These are phyloP conservation scores for Ormyrus rosae DNA, from an alignment of 2,888 invertebrate species.

Conservation along the genomic window DNA sequence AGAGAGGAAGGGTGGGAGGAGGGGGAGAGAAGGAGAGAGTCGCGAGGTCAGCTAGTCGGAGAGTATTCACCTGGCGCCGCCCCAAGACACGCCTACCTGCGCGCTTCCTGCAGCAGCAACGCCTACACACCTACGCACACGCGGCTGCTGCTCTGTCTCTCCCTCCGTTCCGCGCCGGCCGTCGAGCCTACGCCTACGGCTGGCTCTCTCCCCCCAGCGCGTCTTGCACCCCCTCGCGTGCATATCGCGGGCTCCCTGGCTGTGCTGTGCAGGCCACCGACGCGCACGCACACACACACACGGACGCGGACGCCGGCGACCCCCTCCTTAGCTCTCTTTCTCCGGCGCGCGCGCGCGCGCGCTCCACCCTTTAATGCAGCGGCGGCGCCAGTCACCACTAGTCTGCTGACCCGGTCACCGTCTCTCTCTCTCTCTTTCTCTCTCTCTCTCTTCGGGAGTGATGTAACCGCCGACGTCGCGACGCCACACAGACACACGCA, in stretches of 20 bases:
- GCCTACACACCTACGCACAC: constrained; percentile 69
- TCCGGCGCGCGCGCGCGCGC: neutral
- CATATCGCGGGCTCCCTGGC: too few species aligned
- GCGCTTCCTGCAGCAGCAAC: constrained; percentile 69
- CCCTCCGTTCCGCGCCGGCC: too few species aligned
- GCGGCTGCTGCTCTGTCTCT: constrained; percentile 6
- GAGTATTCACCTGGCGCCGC: constrained; percentile 72
- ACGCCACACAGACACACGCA: too few species aligned
- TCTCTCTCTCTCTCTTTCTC: too few species aligned
- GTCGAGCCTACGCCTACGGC: constrained; percentile 42
- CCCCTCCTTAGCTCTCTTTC: constrained; percentile 6
- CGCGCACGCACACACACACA: too few species aligned
- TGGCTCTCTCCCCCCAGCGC: too few species aligned
- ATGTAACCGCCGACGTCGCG: neutral
- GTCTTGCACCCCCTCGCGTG: too few species aligned
- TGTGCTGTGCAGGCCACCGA: too few species aligned
- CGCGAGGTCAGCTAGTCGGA: constrained; percentile 43
- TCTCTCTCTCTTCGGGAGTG: neutral
- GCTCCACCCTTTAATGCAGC: neutral
- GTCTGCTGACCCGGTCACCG: constrained; percentile 50
- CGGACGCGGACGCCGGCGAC: too few species aligned
- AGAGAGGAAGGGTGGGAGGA: constrained; percentile 14
- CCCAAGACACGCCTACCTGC: constrained; percentile 75
- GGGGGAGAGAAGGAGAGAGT: constrained; percentile 29
- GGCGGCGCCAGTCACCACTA: constrained; percentile 39